Evolutionary conservation across 2,113 vertebrate genomes (phyloP).

Genomic region (Danionella cerebrum): DNA sequence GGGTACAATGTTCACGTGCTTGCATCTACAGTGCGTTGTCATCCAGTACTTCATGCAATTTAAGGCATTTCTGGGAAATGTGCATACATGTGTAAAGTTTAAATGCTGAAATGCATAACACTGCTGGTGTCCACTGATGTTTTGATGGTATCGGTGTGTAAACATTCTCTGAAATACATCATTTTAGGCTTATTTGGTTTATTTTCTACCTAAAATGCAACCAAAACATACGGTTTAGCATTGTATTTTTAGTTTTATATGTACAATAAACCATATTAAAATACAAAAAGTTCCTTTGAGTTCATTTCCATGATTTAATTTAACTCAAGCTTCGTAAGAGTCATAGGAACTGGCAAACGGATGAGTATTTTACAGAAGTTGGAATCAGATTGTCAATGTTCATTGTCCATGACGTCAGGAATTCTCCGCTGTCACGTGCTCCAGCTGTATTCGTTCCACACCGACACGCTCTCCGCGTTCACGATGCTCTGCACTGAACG

Average conservation of each 20-base stretch:
- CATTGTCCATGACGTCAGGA: neutral
- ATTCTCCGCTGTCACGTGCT: constrained; percentile 58
- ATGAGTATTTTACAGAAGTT: too few species aligned
- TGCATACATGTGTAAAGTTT: constrained; percentile 5
- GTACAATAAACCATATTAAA: too few species aligned
- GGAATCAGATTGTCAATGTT: too few species aligned
- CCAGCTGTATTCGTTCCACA: constrained; percentile 76
- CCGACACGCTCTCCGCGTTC: constrained; percentile 70
- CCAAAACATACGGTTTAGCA: neutral
- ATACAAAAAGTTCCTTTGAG: too few species aligned
- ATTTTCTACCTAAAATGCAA: neutral
- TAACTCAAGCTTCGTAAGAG: too few species aligned
- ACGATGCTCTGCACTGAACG: constrained; percentile 66
- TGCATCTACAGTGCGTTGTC: constrained; percentile 67
- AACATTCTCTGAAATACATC: neutral
- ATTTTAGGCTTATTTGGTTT: neutral
- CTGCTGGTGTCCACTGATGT: neutral
- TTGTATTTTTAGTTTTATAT: neutral
- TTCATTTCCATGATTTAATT: too few species aligned
- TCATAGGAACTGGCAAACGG: too few species aligned
- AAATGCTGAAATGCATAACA: neutral
- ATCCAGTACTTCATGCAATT: constrained; percentile 56
- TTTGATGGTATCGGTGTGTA: neutral
- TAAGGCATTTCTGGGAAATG: constrained; percentile 31
- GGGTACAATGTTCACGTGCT: constrained; percentile 43